A percentile compares a stretch with the other conserved stretches of the same genome.
Conservation (phyloP, 2,797 vertebrate genomes). For the Poecilia gillii region DNA sequence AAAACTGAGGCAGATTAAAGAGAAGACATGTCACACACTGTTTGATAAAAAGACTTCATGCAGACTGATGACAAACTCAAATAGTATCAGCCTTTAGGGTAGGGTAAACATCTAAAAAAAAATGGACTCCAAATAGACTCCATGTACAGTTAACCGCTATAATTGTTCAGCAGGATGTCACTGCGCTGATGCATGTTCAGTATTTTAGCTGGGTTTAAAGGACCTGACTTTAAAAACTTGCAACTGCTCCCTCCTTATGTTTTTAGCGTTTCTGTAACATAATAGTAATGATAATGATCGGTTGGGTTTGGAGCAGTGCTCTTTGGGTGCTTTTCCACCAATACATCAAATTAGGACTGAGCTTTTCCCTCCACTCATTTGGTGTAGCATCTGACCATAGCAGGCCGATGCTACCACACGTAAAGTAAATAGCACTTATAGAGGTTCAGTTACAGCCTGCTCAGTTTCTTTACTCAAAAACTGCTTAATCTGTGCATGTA, state of each 20-base stretch:
- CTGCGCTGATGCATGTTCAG: not conserved
- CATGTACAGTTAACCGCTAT: not conserved
- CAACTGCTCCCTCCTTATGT: not conserved
- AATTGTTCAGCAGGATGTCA: not conserved
- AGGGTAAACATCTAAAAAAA: too few relatives aligned
- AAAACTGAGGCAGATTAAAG: not conserved
- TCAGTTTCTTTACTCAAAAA: slow-evolving; percentile 10
- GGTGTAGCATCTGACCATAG: slow-evolving; percentile 19
- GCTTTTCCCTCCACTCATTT: slow-evolving; percentile 14
- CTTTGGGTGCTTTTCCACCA: slow-evolving; percentile 19
- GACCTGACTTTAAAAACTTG: not conserved
- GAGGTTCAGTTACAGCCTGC: slow-evolving; percentile 1
- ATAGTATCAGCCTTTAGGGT: not conserved
- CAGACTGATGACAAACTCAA: not conserved
- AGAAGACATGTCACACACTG: not conserved
- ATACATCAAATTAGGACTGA: slow-evolving; percentile 29
- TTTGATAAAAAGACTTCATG: not conserved
- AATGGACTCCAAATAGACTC: not conserved
- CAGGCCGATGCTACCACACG: slow-evolving; percentile 16
- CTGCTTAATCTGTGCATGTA: not conserved
- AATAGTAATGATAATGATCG: slow-evolving; percentile 14
- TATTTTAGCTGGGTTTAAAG: not conserved
- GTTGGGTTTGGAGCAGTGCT: slow-evolving; percentile 20
- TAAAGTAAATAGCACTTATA: not conserved
- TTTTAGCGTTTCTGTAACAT: not conserved